A percentile compares a stretch with the other conserved stretches of the same genome.
Evolutionary conservation across 2,113 vertebrate genomes (phyloP).

Genomic region (Carlito syrichta): DNA sequence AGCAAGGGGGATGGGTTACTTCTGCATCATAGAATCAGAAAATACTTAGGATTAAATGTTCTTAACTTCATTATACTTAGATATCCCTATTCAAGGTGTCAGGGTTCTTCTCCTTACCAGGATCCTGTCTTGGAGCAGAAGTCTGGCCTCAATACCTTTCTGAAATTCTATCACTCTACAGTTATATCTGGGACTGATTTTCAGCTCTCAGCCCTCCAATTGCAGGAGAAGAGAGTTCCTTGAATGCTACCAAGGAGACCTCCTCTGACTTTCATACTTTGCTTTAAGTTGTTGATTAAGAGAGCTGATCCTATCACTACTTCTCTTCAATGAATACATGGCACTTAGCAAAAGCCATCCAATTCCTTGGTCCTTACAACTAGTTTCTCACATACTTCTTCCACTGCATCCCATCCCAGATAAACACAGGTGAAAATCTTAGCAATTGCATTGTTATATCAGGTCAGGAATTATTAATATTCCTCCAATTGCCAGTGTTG

Average conservation of each 20-base stretch:
- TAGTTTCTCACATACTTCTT: background rate
- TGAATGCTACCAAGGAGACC: background rate
- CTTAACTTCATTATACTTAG: too few species aligned
- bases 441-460: background rate
- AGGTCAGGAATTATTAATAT: background rate
- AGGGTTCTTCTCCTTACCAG: background rate
- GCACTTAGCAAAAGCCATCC: background rate
- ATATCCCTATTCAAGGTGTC: too few species aligned
- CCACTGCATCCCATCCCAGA: background rate
- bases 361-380: background rate
- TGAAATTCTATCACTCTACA: background rate
- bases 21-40: too few species aligned
- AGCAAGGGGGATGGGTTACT: too few species aligned
- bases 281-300: background rate
- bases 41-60: too few species aligned
- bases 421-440: background rate
- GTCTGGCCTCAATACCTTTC: background rate
- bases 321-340: background rate
- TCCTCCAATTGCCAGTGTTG: background rate
- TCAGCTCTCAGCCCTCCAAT: background rate
- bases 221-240: too few species aligned
- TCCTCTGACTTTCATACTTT: background rate
- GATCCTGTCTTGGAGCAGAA: background rate
- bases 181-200: background rate
- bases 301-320: background rate